phyloP scores from a whole-genome alignment of 2,797 vertebrate genomes.

The Benthosema pterotum region DNA sequence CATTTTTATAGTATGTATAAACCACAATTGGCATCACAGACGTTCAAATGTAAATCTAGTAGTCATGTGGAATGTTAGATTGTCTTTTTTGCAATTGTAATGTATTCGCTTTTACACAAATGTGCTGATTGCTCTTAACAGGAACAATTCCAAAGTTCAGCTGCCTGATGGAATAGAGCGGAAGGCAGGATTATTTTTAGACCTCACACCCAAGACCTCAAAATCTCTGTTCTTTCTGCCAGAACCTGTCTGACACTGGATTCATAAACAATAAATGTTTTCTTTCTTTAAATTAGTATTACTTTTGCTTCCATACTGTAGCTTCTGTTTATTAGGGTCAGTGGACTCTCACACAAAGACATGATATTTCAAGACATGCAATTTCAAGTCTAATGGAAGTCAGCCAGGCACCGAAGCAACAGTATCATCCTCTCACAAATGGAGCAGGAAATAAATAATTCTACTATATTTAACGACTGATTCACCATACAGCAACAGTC shows the following conservation, averaged over 20 bases:
- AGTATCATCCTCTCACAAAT: slow-evolving; percentile 62
- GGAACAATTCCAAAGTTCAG: slow-evolving; percentile 66
- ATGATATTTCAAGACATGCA: slow-evolving; percentile 53
- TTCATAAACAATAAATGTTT: slow-evolving; percentile 86
- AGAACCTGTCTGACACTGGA: slow-evolving; percentile 72
- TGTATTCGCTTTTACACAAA: slow-evolving; percentile 77
- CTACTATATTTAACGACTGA: slow-evolving; percentile 20
- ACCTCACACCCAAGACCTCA: slow-evolving; percentile 76
- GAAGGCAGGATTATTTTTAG: slow-evolving; percentile 56
- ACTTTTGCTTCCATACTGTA: slow-evolving; percentile 51
- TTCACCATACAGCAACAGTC: slow-evolving; percentile 9
- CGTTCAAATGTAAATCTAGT: slow-evolving; percentile 75
- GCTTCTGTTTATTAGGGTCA: slow-evolving; percentile 20
- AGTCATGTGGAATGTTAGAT: slow-evolving; percentile 82
- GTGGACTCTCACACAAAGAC: slow-evolving; percentile 48
- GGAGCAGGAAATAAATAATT: slow-evolving; percentile 73
- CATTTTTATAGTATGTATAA: slow-evolving; percentile 71
- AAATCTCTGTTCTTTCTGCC: slow-evolving; percentile 69
- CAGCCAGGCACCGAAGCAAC: slow-evolving; percentile 53
- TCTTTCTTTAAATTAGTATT: slow-evolving; percentile 72
- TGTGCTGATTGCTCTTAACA: slow-evolving; percentile 68
- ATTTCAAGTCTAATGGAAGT: slow-evolving; percentile 63
- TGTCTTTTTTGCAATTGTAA: slow-evolving; percentile 77
- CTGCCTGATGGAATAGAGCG: slow-evolving; percentile 52
- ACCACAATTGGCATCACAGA: slow-evolving; percentile 68